Percentiles rank a stretch among this genome's conserved stretches.
Conservation (phyloP, 2,113 vertebrate genomes). For the Poeciliopsis retropinna region DNA sequence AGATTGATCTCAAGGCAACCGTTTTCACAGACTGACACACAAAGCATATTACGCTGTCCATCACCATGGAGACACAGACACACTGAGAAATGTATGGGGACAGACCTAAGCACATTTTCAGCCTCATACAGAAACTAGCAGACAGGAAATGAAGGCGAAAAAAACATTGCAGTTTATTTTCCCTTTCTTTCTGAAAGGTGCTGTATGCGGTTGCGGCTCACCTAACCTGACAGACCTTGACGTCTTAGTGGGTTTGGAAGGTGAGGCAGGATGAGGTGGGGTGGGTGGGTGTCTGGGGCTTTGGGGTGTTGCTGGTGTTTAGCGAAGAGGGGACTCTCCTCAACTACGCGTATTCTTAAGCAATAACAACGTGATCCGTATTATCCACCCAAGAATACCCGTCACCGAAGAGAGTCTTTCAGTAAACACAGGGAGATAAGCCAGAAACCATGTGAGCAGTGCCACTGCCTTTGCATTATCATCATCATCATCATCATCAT, state of each 20-base stretch:
- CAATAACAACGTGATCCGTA: conserved; percentile 99
- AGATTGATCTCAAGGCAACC: conserved; percentile 4
- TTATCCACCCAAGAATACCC: conserved; percentile 99
- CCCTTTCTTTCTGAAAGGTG: conserved; percentile 12
- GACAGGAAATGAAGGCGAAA: conserved; percentile 25
- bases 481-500: conserved; percentile 41
- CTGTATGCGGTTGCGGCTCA: conserved; percentile 30
- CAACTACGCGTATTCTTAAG: conserved; percentile 99
- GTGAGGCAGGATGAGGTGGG: conserved; percentile 45
- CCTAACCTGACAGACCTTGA: conserved; percentile 56
- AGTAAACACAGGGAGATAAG: conserved; percentile 73
- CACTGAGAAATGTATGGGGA: conserved; percentile 45
- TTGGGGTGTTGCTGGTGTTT: conserved; percentile 59
- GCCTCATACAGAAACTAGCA: conserved; percentile 11
- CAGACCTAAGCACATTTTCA: conserved; percentile 18
- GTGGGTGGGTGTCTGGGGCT: conserved; percentile 59
- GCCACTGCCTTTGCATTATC: conserved; percentile 57
- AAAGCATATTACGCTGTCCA: conserved; percentile 21
- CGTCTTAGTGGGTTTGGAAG: conserved; percentile 27
- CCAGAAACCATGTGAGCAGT: conserved; percentile 63
- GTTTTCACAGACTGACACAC: conserved; percentile 41
- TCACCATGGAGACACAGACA: conserved; percentile 55
- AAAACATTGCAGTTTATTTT: conserved; percentile 18
- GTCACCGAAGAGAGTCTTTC: conserved; percentile 99
- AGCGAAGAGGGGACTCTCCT: conserved; percentile 98